Evolutionary conservation across 2,888 invertebrate species (phyloP), one percentile per base, ranked within the genome.

Genomic region (Digitonthophagus gazella): DNA sequence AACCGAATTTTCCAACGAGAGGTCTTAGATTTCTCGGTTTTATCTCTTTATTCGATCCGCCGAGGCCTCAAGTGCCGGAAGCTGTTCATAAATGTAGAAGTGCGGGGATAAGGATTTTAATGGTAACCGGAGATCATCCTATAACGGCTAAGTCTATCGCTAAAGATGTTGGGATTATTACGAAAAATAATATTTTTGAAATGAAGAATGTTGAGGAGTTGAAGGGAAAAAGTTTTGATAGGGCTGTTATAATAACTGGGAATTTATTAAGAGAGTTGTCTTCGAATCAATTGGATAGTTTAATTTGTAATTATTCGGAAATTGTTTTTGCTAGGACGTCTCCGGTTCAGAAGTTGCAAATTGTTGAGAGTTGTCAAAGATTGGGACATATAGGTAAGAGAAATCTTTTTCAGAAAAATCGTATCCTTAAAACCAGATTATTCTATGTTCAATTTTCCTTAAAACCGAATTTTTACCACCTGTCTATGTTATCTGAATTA

Each of bases 61-160:
- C 90, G 0, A 83, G 90, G 71, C 86, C 89, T 1, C 87, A 87
- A 72, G 90, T 90, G 15, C 86, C 87, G 1, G 88, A 89, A 71
- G 92, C 93, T 2, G 88, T 89, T 15, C 76, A 80, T n/a, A 86
- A 89, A 64, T 92, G 92, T 72, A 87, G 92, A 55, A 86, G 86
- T 22, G 93, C 93, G 1, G 93, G 93, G 4, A 94, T 95, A 70
- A 90, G 93, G 67, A 89, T 91, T 5, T 88, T 92, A 77, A 93
- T 93, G 93, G 90, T 93, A 2, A 93, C 93, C 0, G 93, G 92
- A 6, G 93, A 93, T 82, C 93, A 93, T 81, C 93, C 93, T 0
- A 89, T 91, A 67, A 93, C 93, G 4, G 93, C 93, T 44, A 89
- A 90, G 77, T 91, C 93, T 8, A 90, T 93, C 68, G 93, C 93